These are phyloP conservation scores for Platycercus adscitus DNA, from an alignment of 2,113 vertebrate species.

Conservation along the genomic window DNA sequence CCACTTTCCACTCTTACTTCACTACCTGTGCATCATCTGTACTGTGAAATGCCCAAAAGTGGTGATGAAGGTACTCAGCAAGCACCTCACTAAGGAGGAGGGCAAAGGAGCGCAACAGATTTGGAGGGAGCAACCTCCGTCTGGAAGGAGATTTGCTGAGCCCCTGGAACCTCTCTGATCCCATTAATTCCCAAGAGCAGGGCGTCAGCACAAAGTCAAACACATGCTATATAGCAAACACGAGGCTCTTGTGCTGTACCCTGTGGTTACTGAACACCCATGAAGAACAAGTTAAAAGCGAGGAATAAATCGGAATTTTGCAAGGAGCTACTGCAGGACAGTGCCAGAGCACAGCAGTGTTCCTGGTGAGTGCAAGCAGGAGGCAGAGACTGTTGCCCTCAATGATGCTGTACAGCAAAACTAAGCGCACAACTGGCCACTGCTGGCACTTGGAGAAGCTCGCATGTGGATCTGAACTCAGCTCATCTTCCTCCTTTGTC, in stretches of 20 bases:
- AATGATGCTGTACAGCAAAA: neutral
- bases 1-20: neutral
- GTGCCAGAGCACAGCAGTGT: neutral
- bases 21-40: neutral
- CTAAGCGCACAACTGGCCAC: neutral
- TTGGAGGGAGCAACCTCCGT: neutral
- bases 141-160: neutral
- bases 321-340: neutral
- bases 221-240: neutral
- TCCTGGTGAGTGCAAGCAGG: neutral
- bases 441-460: neutral
- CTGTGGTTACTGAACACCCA: neutral
- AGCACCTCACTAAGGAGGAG: neutral
- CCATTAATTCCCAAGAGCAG: accelerated
- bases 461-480: neutral
- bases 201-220: neutral
- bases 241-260: accelerated
- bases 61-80: neutral
- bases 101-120: neutral
- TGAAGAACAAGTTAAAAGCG: neutral
- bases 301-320: neutral
- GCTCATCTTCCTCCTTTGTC: neutral
- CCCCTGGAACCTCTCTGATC: neutral
- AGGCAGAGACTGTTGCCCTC: neutral
- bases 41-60: neutral